Conservation (phyloP, 2,888 invertebrate genomes). For the Galerucella nymphaeae region DNA sequence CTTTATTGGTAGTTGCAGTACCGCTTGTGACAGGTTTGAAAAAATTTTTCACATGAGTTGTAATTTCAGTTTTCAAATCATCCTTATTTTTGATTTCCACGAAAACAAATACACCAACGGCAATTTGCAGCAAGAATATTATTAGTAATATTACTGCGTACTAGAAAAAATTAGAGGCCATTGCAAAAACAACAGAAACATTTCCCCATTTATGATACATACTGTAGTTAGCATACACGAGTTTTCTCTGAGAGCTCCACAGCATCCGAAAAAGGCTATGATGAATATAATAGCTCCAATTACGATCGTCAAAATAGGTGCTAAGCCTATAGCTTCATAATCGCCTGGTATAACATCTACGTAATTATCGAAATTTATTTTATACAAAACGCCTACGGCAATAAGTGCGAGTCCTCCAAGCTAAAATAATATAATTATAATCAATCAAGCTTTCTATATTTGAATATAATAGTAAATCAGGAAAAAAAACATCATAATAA, state of each 20-base stretch:
- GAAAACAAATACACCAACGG: slow-evolving; percentile 70
- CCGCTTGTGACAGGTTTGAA: slow-evolving; percentile 60
- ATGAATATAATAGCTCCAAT: slow-evolving; percentile 72
- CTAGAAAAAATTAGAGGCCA: slow-evolving; percentile 35
- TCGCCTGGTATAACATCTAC: slow-evolving; percentile 44
- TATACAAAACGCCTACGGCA: slow-evolving; percentile 72
- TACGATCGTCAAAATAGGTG: slow-evolving; percentile 73
- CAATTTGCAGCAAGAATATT: slow-evolving; percentile 48
- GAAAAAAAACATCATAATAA: neutral
- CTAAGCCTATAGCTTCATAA: slow-evolving; percentile 62
- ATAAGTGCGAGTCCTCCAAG: slow-evolving; percentile 75
- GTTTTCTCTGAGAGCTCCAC: slow-evolving; percentile 60
- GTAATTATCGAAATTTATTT: slow-evolving; percentile 67
- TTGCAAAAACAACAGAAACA: no score
- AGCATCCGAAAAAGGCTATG: slow-evolving; percentile 62
- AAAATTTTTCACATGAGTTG: slow-evolving; percentile 49
- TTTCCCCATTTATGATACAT: slow-evolving; percentile 19
- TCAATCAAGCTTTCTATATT: neutral
- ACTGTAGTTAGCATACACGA: slow-evolving; percentile 59
- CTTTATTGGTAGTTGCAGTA: slow-evolving; percentile 57
- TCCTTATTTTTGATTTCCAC: slow-evolving; percentile 70
- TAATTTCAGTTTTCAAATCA: slow-evolving; percentile 56
- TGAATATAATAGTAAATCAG: no score
- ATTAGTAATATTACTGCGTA: slow-evolving; percentile 48
- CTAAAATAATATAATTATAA: slow-evolving; percentile 63